A percentile compares a stretch with the other conserved stretches of the same genome.
These are phyloP conservation scores for Micropoecilia bifurca DNA, from an alignment of 2,797 vertebrate species.

Conservation along the genomic window DNA sequence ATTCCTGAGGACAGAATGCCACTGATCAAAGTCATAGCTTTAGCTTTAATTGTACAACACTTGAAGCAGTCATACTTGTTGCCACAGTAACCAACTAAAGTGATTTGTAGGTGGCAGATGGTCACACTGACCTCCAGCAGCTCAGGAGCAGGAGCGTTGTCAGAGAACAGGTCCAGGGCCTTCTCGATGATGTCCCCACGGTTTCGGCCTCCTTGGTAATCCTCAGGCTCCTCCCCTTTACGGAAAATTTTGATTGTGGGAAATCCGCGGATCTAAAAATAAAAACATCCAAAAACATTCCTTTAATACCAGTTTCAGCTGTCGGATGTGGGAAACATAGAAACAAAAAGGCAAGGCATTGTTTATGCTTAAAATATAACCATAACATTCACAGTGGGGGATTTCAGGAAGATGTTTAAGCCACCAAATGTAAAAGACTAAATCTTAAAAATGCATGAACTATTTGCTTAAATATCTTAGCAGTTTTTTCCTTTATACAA, in stretches of 20 bases:
- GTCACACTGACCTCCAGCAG: conserved; percentile 85
- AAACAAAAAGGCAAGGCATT: neutral
- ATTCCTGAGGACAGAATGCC: neutral
- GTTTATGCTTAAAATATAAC: neutral
- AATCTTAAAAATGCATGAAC: neutral
- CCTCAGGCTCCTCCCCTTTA: conserved; percentile 92
- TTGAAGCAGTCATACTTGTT: neutral
- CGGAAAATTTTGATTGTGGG: conserved; percentile 98
- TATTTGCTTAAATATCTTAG: neutral
- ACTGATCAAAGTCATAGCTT: neutral
- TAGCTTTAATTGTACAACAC: neutral
- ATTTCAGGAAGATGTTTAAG: neutral
- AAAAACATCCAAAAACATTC: neutral
- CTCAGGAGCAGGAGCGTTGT: conserved; percentile 89
- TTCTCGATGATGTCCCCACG: conserved; percentile 87
- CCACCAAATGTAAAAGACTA: neutral
- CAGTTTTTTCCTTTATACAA: neutral
- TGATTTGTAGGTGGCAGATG: neutral
- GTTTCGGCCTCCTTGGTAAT: conserved; percentile 92
- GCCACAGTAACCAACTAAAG: neutral
- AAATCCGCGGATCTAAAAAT: conserved; percentile 89
- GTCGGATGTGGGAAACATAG: neutral
- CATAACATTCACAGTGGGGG: too few species aligned
- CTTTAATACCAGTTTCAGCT: neutral
- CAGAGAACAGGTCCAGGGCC: conserved; percentile 93